These are phyloP conservation scores for Heliangelus exortis DNA, from an alignment of 2,797 vertebrate species.

Conservation along the genomic window DNA sequence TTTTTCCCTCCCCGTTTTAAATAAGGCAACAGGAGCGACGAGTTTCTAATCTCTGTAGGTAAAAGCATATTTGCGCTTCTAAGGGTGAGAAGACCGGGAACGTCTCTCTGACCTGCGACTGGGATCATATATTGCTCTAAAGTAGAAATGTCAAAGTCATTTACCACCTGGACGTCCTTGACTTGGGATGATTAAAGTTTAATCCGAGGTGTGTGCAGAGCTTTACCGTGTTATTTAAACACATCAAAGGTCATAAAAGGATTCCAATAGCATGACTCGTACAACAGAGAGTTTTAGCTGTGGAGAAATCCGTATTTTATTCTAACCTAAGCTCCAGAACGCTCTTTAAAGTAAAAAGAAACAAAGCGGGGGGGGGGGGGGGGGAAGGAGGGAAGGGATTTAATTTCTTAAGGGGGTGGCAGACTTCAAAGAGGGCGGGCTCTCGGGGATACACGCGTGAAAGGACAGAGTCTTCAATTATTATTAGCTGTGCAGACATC, in stretches of 20 bases:
- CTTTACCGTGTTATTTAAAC: constrained; percentile 78
- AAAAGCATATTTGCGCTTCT: constrained; percentile 11
- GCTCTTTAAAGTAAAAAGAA: not conserved
- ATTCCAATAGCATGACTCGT: constrained; percentile 70
- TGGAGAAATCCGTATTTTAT: constrained; percentile 56
- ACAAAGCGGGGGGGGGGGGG: not conserved
- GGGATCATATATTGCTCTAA: constrained; percentile 61
- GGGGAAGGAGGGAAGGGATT: not conserved
- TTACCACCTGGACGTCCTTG: constrained; percentile 84
- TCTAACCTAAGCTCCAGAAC: constrained; percentile 29
- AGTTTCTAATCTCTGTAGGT: not conserved
- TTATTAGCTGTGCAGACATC: constrained; percentile 83
- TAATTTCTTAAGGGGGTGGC: not conserved
- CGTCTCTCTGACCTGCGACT: constrained; percentile 48
- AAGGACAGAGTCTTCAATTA: constrained; percentile 6
- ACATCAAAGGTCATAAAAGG: constrained; percentile 78
- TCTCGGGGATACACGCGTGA: not conserved
- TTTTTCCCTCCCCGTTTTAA: not conserved
- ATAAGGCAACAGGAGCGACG: not conserved
- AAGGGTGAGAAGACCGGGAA: constrained; percentile 17
- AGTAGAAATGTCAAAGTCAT: constrained; percentile 74
- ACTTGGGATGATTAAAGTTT: constrained; percentile 82
- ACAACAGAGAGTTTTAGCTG: not conserved
- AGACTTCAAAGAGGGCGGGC: not conserved
- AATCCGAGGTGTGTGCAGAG: constrained; percentile 79